phyloP scores from a whole-genome alignment of 2,888 invertebrate genomes.

The Napeogenes inachia region DNA sequence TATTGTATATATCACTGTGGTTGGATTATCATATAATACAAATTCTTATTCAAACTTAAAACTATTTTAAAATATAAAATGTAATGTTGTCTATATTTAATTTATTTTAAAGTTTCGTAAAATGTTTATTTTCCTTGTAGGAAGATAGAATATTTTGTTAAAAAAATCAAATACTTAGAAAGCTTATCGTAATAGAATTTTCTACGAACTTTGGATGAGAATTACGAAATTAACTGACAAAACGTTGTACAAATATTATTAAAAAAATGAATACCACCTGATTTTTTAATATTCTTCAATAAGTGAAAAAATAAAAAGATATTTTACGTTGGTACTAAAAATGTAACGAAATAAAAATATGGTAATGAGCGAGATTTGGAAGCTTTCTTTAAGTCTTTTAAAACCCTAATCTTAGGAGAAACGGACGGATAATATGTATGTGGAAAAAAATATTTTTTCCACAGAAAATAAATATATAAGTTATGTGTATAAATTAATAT shows the following conservation, averaged over 20 bases:
- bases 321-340: conserved; percentile 20
- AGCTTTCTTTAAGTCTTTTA: conserved; percentile 29
- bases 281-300: background rate
- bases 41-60: background rate
- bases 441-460: conserved; percentile 20
- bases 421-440: conserved; percentile 26
- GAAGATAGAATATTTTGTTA: conserved; percentile 7
- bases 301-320: conserved; percentile 8
- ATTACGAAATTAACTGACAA: background rate
- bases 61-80: background rate
- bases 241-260: conserved; percentile 8
- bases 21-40: no score
- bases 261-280: background rate
- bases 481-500: no score
- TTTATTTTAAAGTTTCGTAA: conserved; percentile 11
- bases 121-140: conserved; percentile 10
- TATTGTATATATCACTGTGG: background rate
- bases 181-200: conserved; percentile 13
- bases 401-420: conserved; percentile 27
- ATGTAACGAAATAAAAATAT: conserved; percentile 28
- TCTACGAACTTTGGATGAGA: conserved; percentile 8
- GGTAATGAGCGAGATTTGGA: conserved; percentile 29
- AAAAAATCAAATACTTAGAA: conserved; percentile 7
- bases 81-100: background rate
- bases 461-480: no score